phyloP scores from a whole-genome alignment of 2,888 invertebrate genomes.

The Apodemia zela region DNA sequence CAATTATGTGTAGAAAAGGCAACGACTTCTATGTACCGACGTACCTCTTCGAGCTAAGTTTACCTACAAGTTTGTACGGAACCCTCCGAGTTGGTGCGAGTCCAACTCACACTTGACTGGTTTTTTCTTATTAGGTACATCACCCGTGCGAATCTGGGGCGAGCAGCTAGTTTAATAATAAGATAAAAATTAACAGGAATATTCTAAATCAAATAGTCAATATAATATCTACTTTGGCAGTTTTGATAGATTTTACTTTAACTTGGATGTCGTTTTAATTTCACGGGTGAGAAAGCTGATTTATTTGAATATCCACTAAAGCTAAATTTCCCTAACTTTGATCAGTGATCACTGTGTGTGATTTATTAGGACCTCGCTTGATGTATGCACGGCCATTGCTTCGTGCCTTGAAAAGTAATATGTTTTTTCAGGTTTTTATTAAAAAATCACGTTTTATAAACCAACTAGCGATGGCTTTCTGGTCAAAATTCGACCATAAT shows the following conservation, averaged over 20 bases:
- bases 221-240: constrained; percentile 23
- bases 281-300: constrained; percentile 53
- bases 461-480: too few relatives aligned
- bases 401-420: constrained; percentile 21
- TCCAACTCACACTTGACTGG: too few relatives aligned
- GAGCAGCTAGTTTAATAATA: too few relatives aligned
- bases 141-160: too few relatives aligned
- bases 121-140: too few relatives aligned
- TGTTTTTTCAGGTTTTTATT: constrained; percentile 25
- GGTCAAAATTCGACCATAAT: too few relatives aligned
- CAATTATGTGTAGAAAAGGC: too few relatives aligned
- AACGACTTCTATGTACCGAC: too few relatives aligned
- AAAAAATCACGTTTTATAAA: constrained; percentile 13
- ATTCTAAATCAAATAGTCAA: constrained; percentile 15
- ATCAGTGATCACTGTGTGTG: constrained; percentile 56
- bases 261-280: constrained; percentile 55
- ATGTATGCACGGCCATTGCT: constrained; percentile 43
- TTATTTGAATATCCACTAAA: constrained; percentile 57
- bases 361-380: constrained; percentile 49
- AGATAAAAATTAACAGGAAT: not conserved
- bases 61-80: too few relatives aligned
- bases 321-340: constrained; percentile 59
- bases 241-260: constrained; percentile 45
- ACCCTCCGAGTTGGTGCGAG: too few relatives aligned
- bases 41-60: too few relatives aligned